Evolutionary conservation across 35 echinoderm and acorn worm genomes (phyloP), one percentile per base, ranked within the genome.

Genomic region (Ptychodera flava): DNA sequence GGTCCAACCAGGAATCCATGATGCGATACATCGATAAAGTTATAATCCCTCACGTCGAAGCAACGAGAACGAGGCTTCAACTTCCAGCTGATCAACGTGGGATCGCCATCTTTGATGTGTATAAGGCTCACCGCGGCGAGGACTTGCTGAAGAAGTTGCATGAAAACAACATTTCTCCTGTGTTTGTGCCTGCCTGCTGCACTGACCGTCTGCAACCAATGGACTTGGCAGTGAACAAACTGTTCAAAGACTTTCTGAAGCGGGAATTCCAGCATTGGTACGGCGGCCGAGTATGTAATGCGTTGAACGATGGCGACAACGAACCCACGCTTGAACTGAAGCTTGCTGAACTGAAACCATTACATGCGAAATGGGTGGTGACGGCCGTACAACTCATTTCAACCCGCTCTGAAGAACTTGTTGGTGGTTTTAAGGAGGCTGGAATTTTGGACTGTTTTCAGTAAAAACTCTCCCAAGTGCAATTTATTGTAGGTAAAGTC

Each of bases 81-180:
- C 45, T 64, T 64, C 45, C 45, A 64, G 45, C 45, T 34, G 29
- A 31, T 14, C 89, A 52, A 85, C 84, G 22, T 64, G 45, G 45
- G 22, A 22, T 91, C 15, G 1, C 85, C 16, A 86, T 85, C 15
- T 90, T 84, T 90, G 88, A 90, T 79, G 88, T 90, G 1, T 90
- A 84, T 34, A 35, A 30, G 0, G 88, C 81, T 22, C 89, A 85
- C 77, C 33, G 31, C 15, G 52, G 32, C 1, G 78, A 85, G 1
- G 89, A 91, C 35, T 22, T 91, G 35, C 33, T 1, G 0, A 16
- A 91, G 6, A 79, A 81, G 78, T 22, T 64, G 45, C 22, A 36
- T 91, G 34, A 79, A 28, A 79, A 36, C 83, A 0, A 32, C 45
- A 29, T 76, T 76, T 1, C 32, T 33, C 16, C 16, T 86, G 30